Evolutionary conservation across 2,113 vertebrate genomes (phyloP).

Genomic region (Vulpes vulpes): DNA sequence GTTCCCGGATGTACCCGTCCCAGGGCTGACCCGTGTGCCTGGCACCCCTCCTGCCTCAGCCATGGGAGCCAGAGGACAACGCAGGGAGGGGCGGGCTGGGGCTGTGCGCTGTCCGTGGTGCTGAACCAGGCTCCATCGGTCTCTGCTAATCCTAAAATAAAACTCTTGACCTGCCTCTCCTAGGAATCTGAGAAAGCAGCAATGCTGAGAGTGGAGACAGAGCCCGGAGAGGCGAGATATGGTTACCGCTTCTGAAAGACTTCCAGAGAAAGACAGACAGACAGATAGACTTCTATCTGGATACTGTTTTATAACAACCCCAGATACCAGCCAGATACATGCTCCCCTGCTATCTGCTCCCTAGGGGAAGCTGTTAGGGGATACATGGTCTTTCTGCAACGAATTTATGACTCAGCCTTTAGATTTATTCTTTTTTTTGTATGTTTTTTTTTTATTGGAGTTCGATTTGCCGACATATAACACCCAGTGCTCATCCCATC

Average conservation of each 20-base stretch:
- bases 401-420: background rate
- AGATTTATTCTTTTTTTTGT: background rate
- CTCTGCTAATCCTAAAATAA: background rate
- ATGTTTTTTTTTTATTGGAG: too few relatives aligned
- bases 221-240: background rate
- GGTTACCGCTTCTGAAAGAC: background rate
- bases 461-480: too few relatives aligned
- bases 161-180: background rate
- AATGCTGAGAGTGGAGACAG: background rate
- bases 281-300: background rate
- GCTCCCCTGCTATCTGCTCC: background rate
- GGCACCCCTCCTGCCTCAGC: background rate
- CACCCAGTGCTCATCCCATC: too few relatives aligned
- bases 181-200: background rate
- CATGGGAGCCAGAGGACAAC: background rate
- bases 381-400: background rate
- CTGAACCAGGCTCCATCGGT: accelerated
- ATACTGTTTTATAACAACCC: background rate
- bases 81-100: accelerated
- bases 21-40: background rate
- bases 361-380: background rate
- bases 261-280: too few relatives aligned
- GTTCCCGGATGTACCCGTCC: too few relatives aligned
- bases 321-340: background rate
- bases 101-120: background rate